Base-by-base conservation (phyloP, 2,888 invertebrate genomes). In the Xestia c-nigrum region DNA sequence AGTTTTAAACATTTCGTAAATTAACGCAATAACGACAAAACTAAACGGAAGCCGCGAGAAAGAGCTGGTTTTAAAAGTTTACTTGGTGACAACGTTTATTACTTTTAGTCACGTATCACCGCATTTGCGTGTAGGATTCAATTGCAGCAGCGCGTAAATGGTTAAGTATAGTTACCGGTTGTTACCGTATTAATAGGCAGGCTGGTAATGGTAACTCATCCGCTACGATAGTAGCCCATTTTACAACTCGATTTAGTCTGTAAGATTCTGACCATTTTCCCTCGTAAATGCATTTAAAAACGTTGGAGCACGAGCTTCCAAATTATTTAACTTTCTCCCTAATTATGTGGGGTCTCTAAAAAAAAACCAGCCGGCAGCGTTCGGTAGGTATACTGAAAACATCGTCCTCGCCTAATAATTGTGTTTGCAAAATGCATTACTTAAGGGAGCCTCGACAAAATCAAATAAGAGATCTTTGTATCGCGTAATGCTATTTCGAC, bases 121-220 rank as follows among this genome's bases (percentile, higher is more conserved):
- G 69, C 77, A 79, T 87, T 85, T 75, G 83, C 83, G 83, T 83
- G 88, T 86, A 86, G 67, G 64, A 83, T 85, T 71, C 73, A 87
- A 79, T 78, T 75, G 76, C 85, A 81, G 74, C 61, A 86, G 71
- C 76, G 86, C 76, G 78, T 86, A 76, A 74, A 74, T 67, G 74
- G 75, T 74, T 79, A 76, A 76, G 75, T 65, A 72, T 79, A 76
- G 79, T 85, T 87, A 83, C 83, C 71, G 73, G 70, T 83, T 46
- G 78, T 83, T 83, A 69, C 83, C 68, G 83, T 78, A 78, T 83
- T 83, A 83, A 78, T 83, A 64, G 84, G 61, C 64, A 77, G 70
- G 55, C 67, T 81, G 64, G 69, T 75, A 81, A 82, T 82, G 61
- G 69, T 75, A 81, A 82, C 72, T 71, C 78, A 71, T 71, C 86